Conservation (phyloP, 2,797 vertebrate genomes). For the Gambusia yucatana region DNA sequence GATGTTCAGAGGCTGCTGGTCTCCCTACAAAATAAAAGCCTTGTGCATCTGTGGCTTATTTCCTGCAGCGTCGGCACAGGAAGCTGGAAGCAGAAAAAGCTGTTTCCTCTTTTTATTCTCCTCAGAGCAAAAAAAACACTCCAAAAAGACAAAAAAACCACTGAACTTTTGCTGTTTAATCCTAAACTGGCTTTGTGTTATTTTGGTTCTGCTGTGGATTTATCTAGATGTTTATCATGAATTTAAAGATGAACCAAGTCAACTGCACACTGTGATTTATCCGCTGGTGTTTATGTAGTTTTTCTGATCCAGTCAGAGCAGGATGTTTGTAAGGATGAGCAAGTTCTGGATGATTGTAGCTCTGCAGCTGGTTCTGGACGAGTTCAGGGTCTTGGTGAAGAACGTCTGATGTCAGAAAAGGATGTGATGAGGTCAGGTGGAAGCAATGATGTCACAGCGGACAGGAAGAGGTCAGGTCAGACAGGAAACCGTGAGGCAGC, state of each 20-base stretch:
- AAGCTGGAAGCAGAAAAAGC: slow-evolving; percentile 29
- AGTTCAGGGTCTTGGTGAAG: background rate
- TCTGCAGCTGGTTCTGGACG: background rate
- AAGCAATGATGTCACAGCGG: slow-evolving; percentile 41
- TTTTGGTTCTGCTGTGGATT: background rate
- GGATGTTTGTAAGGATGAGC: background rate
- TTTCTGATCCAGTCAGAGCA: background rate
- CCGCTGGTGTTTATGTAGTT: background rate
- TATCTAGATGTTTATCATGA: background rate
- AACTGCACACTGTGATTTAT: background rate
- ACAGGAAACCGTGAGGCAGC: slow-evolving; percentile 34
- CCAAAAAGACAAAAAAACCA: background rate
- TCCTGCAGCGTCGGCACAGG: slow-evolving; percentile 43
- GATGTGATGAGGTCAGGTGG: slow-evolving; percentile 55
- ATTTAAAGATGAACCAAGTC: background rate
- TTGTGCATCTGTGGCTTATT: background rate
- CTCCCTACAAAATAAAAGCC: slow-evolving; percentile 44
- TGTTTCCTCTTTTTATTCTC: slow-evolving; percentile 42
- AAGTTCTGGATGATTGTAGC: background rate
- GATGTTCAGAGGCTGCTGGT: background rate
- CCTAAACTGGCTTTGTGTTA: background rate
- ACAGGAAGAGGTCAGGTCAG: slow-evolving; percentile 54
- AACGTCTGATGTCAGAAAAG: slow-evolving; percentile 37
- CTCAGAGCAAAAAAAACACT: slow-evolving; percentile 4
- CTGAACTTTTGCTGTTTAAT: slow-evolving; percentile 29